Percentiles rank a stretch among this genome's conserved stretches.
phyloP scores from a whole-genome alignment of 2,797 vertebrate species.

The Clarias laeviceps region DNA sequence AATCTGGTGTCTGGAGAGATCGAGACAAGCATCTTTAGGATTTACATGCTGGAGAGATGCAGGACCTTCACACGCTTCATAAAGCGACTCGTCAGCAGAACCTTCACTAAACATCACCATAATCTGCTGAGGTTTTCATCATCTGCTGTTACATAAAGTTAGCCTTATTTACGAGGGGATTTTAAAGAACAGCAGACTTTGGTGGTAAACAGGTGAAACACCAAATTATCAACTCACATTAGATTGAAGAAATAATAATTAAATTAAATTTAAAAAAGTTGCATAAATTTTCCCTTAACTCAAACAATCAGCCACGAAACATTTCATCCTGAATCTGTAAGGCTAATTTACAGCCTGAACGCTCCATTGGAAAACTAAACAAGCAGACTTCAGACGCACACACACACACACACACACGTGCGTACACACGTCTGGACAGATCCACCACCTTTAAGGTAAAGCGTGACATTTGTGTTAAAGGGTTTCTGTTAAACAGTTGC shows the following conservation, averaged over 20 bases:
- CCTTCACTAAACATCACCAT: not conserved
- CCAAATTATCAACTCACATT: not conserved
- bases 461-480: not conserved
- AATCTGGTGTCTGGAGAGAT: not conserved
- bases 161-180: not conserved
- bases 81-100: not conserved
- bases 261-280: not conserved
- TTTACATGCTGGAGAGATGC: not conserved
- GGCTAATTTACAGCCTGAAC: not conserved
- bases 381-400: not conserved
- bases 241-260: not conserved
- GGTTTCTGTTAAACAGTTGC: not conserved
- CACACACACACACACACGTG: not conserved
- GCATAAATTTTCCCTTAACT: not conserved
- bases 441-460: not conserved
- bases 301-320: not conserved
- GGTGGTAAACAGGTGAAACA: not conserved
- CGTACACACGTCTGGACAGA: not conserved
- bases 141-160: not conserved
- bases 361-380: not conserved
- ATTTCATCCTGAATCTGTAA: not conserved
- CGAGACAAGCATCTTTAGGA: not conserved
- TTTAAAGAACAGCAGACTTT: not conserved
- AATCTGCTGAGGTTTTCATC: not conserved
- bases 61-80: slow-evolving; percentile 1